A percentile compares a stretch with the other conserved stretches of the same genome.
phyloP scores from a whole-genome alignment of 2,113 vertebrate genomes.

The Megaleporinus macrocephalus region DNA sequence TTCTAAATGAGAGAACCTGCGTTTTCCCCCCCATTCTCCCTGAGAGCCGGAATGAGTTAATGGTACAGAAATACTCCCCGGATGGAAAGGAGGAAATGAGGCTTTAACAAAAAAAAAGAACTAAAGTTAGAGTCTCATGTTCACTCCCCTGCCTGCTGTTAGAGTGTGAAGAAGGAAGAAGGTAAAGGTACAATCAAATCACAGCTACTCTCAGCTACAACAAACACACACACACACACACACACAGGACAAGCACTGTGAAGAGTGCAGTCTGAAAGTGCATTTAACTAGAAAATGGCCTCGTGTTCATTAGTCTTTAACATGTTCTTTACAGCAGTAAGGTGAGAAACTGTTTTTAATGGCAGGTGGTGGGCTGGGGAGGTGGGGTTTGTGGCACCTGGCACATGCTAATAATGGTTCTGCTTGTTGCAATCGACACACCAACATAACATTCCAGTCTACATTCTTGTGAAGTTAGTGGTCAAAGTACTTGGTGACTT shows the following conservation, averaged over 20 bases:
- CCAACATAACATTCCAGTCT: too few species aligned
- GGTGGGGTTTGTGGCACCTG: too few species aligned
- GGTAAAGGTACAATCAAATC: background rate
- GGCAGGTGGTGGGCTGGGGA: too few species aligned
- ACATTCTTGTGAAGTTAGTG: too few species aligned
- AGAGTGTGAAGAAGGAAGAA: too few species aligned
- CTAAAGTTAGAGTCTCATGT: background rate
- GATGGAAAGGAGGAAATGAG: background rate
- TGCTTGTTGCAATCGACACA: too few species aligned
- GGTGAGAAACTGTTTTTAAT: too few species aligned
- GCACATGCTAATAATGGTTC: too few species aligned
- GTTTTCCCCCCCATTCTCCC: background rate
- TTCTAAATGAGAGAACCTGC: background rate
- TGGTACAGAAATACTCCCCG: slow-evolving; percentile 1
- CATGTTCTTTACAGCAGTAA: background rate
- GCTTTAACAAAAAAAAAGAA: background rate
- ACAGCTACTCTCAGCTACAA: background rate
- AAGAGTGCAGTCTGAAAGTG: background rate
- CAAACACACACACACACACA: background rate
- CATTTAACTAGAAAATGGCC: background rate
- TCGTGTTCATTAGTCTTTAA: background rate
- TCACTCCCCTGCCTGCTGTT: background rate
- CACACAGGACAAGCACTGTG: background rate
- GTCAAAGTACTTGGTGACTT: too few species aligned
- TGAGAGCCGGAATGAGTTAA: background rate